Base-by-base conservation (phyloP, 2,113 vertebrate genomes). In the Urocynchramus pylzowi region DNA sequence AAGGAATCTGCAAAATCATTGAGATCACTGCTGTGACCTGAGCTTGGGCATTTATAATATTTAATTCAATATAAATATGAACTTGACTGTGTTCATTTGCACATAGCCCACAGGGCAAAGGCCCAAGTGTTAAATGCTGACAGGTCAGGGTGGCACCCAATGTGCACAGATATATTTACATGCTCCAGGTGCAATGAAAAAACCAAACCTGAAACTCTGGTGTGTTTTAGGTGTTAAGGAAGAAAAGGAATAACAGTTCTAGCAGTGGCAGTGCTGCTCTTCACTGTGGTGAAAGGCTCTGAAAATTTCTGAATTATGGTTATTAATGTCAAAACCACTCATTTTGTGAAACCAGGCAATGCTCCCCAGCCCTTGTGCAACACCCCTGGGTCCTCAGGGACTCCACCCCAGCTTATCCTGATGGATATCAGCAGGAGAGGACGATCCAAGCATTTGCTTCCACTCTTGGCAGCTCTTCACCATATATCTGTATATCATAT, bases 111-210 rank as follows among this genome's bases (percentile, higher is more conserved):
- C 30, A 13, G 28, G 53, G 21, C 28, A 79, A 63, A 83, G 63
- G 16, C 23, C 23, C 1, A 1, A 4, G 3, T 6, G 7, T 67
- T 52, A 44, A 75, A 37, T 2, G 13, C 22, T 87, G 52, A 22
- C 35, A 56, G 64, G 31, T 42, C 60, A 56, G 76, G 64, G 15
- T 39, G 63, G 19, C n/a, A 22, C 12, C 13, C 37, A 23, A 1
- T 2, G 18, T 19, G 21, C 28, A 24, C 17, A 73, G 74, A 22
- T 56, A 11, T 2, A 45, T 81, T 37, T 45, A 33, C 15, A 16
- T 56, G 13, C 0, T 0, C 21, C 30, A 14, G 21, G 14, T 60
- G 21, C 19, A 39, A 52, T 24, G 64, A 28, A 33, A 16, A 47
- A 90, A 42, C 30, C 67, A 84, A 60, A 57, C 35, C 39, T 47